phyloP scores from a whole-genome alignment of 1,140 invertebrate species.

The Adelges cooleyi region DNA sequence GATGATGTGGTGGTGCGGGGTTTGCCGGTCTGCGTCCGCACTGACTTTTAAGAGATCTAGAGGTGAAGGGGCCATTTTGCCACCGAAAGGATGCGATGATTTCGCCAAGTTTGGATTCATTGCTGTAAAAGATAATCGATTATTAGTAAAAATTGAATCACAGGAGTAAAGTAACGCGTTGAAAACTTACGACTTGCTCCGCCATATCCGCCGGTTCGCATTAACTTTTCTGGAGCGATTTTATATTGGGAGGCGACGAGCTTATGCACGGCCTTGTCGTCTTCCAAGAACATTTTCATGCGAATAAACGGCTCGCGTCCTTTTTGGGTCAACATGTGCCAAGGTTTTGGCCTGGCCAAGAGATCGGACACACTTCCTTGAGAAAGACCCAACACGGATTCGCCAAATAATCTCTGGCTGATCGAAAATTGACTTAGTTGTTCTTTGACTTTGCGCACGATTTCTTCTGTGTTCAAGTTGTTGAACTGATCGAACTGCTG shows the following conservation, averaged over 20 bases:
- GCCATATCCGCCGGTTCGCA: constrained; percentile 86
- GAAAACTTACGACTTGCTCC: constrained; percentile 62
- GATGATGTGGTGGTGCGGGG: constrained; percentile 28
- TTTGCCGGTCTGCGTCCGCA: constrained; percentile 12
- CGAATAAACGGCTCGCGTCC: constrained; percentile 92
- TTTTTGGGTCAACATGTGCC: constrained; percentile 90
- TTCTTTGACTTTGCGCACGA: constrained; percentile 94
- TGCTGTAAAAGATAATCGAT: neutral
- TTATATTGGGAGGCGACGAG: constrained; percentile 94
- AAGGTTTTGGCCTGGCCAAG: constrained; percentile 86
- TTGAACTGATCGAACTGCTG: constrained; percentile 98
- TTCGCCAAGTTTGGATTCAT: constrained; percentile 27
- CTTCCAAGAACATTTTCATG: constrained; percentile 97
- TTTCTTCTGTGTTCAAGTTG: constrained; percentile 95
- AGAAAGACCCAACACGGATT: constrained; percentile 90
- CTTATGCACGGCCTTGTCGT: constrained; percentile 93
- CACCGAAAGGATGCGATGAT: constrained; percentile 29
- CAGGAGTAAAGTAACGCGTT: neutral
- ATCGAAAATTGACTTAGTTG: constrained; percentile 96
- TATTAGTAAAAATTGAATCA: neutral
- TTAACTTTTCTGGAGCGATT: constrained; percentile 89
- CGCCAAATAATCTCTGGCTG: constrained; percentile 94
- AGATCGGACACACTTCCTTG: constrained; percentile 92
- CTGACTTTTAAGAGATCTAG: constrained; percentile 26
- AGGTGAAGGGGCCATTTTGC: constrained; percentile 27